Evolutionary conservation across 1,140 invertebrate species (phyloP).

Genomic region (Chymomyza costata): DNA sequence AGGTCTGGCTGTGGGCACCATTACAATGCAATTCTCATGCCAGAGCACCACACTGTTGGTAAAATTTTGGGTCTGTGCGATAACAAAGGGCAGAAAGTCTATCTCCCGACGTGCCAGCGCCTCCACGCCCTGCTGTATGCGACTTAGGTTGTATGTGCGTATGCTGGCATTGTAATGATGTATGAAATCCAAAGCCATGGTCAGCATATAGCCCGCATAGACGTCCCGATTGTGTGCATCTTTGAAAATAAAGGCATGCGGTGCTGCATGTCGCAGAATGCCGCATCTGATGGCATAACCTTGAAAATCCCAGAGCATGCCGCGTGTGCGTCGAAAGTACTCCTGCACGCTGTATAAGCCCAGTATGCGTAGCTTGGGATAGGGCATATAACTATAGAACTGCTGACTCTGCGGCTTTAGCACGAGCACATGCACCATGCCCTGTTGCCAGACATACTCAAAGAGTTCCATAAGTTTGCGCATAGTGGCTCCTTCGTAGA

Average conservation of each 20-base stretch:
- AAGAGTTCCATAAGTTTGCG: conserved; percentile 16
- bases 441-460: conserved; percentile 31
- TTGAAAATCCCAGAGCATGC: conserved; percentile 27
- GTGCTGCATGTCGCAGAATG: conserved; percentile 31
- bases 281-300: conserved; percentile 40
- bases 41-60: conserved; percentile 37
- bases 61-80: conserved; percentile 28
- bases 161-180: conserved; percentile 38
- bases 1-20: conserved; percentile 31
- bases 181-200: conserved; percentile 41
- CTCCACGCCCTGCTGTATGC: conserved; percentile 12
- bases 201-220: conserved; percentile 49
- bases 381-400: conserved; percentile 38
- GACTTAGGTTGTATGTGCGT: not conserved
- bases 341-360: conserved; percentile 6
- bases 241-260: conserved; percentile 39
- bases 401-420: conserved; percentile 5
- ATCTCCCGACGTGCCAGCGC: conserved; percentile 25
- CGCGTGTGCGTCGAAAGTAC: conserved; percentile 14
- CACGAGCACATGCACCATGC: conserved; percentile 34
- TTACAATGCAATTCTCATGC: conserved; percentile 38
- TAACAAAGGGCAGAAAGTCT: conserved; percentile 44
- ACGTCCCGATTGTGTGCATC: conserved; percentile 21
- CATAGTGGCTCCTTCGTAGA: conserved; percentile 13
- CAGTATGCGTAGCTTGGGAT: conserved; percentile 18